Evolutionary conservation across 2,113 vertebrate genomes (phyloP), one percentile per base, ranked within the genome.

Genomic region (Gymnorhina tibicen): DNA sequence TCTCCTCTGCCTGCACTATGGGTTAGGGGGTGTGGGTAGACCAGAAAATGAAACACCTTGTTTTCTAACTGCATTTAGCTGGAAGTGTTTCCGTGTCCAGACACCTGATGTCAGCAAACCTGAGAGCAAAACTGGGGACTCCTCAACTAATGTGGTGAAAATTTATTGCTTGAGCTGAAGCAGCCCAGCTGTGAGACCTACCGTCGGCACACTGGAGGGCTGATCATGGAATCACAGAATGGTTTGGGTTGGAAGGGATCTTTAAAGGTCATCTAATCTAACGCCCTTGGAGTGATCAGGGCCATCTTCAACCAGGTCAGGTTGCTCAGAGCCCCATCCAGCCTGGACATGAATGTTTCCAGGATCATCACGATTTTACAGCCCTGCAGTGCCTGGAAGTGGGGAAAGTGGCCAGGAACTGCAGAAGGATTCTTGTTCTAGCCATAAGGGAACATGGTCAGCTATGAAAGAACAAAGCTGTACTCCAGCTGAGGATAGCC

Each of bases 371-470:
- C 27, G 26, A 24, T 17, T 32, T 26, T 16, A 27, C 33, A 77
- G 59, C 37, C 13, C 11, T 1, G 1, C 2, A 7, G 28, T 27
- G 32, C 37, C 63, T 49, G 58, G 32, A 44, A 63, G n/a, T 13
- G 19, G 46, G 11, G 49, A 3, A 53, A 46, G 44, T 5, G 30
- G 35, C 17, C 22, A 16, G 49, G 58, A 74, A 23, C 33, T 2
- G 6, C 52, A 26, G 42, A 41, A 7, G 8, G 46, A 44, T 56
- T 32, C 49, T 41, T 6, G 0, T 1, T 16, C 64, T 28, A 37
- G 20, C 53, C 39, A 37, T n/a, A 8, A 13, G 21, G n/a, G 18
- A 81, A 13, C 1, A 3, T 3, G 46, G 23, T 2, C 0, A 3
- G 9, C 15, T 60, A 8, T 7, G 42, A 56, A 42, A 52, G 35